Base-by-base conservation (phyloP, 1,140 invertebrate genomes). In the Nebria ingens region DNA sequence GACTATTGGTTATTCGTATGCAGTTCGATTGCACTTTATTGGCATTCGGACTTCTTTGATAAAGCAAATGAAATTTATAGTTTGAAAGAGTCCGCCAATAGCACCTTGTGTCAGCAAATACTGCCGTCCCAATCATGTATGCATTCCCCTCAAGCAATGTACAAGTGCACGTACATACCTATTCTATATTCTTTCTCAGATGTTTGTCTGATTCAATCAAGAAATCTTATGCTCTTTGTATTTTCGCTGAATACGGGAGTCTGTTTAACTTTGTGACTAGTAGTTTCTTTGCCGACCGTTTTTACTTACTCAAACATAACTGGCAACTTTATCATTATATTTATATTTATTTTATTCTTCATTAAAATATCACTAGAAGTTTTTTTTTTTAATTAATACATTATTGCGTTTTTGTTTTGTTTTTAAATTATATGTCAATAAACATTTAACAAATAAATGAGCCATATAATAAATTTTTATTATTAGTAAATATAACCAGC, bases 41-140 rank as follows among this genome's bases (percentile, higher is more conserved):
- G 40, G 40, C 3, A 45, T 45, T 45, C 40, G 40, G 17, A 45
- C 17, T 45, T 45, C 40, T 45, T 45, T 45, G 40, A 45, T 17
- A 4, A 17, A 3, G 40, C 40, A 45, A 45, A 45, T 45, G 40
- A 9, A 45, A 45, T 45, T 45, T 45, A 45, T 45, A 45, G 40
- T 45, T 45, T 45, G 40, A 45, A 45, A 45, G 40, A 45, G 40
- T 45, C 40, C 15, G 15, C 40, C 40, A 17, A 45, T 45, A 17
- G 6, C 40, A 45, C 40, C 40, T 45, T 45, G 40, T 45, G 40
- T 45, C 40, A 45, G 40, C 40, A 45, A 45, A 45, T 45, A 17
- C 40, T 45, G 3, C 13, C 40, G 40, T 34, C 17, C 40, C 40
- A 45, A 45, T 45, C 40, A 45, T 45, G 40, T 45, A 45, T 45